Evolutionary conservation across 2,888 invertebrate species (phyloP), one percentile per base, ranked within the genome.

Genomic region (Graphium colonna): DNA sequence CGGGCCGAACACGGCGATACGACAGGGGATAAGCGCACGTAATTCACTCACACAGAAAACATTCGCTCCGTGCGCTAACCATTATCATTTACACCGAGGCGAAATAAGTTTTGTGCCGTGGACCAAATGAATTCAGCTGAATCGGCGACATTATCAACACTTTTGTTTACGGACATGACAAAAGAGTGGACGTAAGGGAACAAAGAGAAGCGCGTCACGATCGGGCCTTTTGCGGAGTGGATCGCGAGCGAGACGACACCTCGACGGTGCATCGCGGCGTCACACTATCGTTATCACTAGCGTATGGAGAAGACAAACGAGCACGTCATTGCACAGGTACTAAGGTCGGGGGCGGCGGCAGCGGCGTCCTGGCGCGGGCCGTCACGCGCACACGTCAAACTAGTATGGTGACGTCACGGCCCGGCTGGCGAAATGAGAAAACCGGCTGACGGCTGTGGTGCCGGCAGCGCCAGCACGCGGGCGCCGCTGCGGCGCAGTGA

Each of bases 391-490:
- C 82, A 74, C 77, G 79, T 87, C 80, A 84, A 87, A 88, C 88
- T 86, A 88, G 88, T 88, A 69, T 85, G 76, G 74, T 88, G 88
- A 88, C 88, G 88, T 88, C 88, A 88, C 80, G 67, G 79, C 79
- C 80, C 73, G 84, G 79, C 83, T 82, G 85, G 87, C 85, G 69
- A 83, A 84, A 82, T 80, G 75, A 87, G 81, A 84, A 87, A 88
- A 87, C 88, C 86, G 86, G 87, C 86, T 83, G n/a, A n/a, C 76
- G 75, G 69, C 78, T 71, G 79, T 76, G 71, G 73, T 69, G 71
- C 74, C 75, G 74, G 72, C 71, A 69, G 73, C 74, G 78, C 77
- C 75, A 73, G 61, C 61, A 55, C 60, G 67, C 59, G 59, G 60
- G n/a, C n/a, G n/a, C n/a, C 51, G 56, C 58, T 56, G 57, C 68